phyloP scores from a whole-genome alignment of 2,113 vertebrate genomes.

The Zosterops pallidus region DNA sequence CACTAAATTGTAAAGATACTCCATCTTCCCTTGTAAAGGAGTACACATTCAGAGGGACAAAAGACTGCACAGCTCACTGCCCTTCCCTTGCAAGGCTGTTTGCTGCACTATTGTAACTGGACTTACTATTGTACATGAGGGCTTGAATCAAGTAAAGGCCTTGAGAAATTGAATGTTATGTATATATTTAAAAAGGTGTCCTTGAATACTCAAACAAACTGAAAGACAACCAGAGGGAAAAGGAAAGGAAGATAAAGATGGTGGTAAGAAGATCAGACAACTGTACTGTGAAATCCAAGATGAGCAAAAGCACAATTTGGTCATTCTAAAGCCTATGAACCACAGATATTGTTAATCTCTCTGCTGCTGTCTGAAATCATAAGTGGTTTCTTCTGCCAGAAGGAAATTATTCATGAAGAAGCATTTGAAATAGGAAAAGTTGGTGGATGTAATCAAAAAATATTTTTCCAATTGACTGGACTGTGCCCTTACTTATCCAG shows the following conservation, averaged over 20 bases:
- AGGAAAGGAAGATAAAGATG: not conserved
- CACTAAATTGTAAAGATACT: not conserved
- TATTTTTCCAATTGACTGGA: constrained; percentile 21
- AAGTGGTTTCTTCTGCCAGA: not conserved
- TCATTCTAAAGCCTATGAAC: constrained; percentile 13
- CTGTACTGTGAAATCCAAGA: not conserved
- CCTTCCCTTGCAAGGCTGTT: not conserved
- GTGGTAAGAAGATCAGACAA: not conserved
- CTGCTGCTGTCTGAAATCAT: not conserved
- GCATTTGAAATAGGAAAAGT: not conserved
- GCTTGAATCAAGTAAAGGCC: not conserved
- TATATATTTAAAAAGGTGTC: not conserved
- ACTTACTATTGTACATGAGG: not conserved
- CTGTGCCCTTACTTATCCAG: not conserved
- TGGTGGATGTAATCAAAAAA: not conserved
- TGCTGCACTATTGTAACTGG: not conserved
- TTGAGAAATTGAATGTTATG: not conserved
- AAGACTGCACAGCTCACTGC: not conserved
- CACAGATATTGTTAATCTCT: not conserved
- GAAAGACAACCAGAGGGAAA: not conserved
- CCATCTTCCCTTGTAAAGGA: not conserved
- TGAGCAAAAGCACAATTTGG: not conserved
- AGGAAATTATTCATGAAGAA: not conserved
- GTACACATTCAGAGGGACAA: not conserved
- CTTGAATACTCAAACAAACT: not conserved